Base-by-base conservation (phyloP, 1,140 invertebrate genomes). In the Dreissena polymorpha region DNA sequence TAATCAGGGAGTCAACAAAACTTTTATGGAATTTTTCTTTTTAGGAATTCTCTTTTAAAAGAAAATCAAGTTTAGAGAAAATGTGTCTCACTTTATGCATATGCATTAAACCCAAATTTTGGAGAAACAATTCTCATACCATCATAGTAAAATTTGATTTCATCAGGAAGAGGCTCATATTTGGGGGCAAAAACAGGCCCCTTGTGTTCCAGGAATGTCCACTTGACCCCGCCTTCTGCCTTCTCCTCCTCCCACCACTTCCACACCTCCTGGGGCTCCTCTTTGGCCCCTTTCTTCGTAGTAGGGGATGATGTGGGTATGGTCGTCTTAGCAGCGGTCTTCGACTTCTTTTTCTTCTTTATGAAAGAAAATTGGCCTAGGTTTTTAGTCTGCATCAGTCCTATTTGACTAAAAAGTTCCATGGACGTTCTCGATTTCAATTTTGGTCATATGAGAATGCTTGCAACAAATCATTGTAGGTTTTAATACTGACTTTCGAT, bases 201-300 rank as follows among this genome's bases (percentile, higher is more conserved):
- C 94, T 98, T 99, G 92, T 99, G 99, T 93, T 99, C 97, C 72
- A 99, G 94, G 87, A 96, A 98, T 69, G 95, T 96, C 99, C 99
- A 99, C 93, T 99, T 99, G 18, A 96, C 95, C 64, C 97, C 98
- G 94, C 98, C 97, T 88, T 96, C 95, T 88, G 96, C 96, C 91
- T 98, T 97, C 94, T 99, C 98, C 97, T 98, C 99, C 97, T 98
- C 99, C 98, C 97, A 93, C 91, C 91, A 97, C 53, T 83, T 97
- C 97, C 97, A 99, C 93, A 98, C 96, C 89, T 95, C 94, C 88
- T 96, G 95, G 89, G 97, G 96, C 83, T 97, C 96, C 85, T 96
- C 95, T 90, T 97, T 96, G 90, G 97, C 97, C 51, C 86, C 85
- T 65, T 86, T 84, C 64, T 86, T 86, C 10, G 77, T 84, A 16